phyloP scores from a whole-genome alignment of 2,797 vertebrate species.

The Danio albolineatus region DNA sequence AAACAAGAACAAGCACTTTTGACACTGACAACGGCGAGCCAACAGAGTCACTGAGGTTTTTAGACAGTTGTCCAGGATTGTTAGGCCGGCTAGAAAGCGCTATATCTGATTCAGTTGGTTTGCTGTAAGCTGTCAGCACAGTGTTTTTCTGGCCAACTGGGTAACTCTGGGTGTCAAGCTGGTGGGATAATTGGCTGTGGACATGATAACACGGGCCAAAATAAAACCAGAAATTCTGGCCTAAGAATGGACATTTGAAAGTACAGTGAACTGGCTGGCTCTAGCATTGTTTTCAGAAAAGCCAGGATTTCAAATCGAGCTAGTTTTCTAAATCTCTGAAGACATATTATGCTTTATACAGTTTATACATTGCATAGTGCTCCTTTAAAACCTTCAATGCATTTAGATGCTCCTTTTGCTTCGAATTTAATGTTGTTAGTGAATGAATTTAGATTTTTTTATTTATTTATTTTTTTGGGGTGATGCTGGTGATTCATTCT shows the following conservation, averaged over 20 bases:
- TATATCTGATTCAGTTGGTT: constrained; percentile 5
- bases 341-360: neutral
- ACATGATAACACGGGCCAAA: neutral
- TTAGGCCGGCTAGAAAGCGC: neutral
- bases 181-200: neutral
- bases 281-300: neutral
- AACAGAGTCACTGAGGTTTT: neutral
- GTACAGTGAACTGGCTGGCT: too few species aligned
- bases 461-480: too few species aligned
- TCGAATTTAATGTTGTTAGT: neutral
- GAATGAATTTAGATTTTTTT: too few species aligned
- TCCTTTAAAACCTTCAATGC: neutral
- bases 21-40: neutral
- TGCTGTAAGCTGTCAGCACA: neutral
- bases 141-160: neutral
- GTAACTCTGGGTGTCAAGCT: neutral
- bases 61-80: neutral
- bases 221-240: neutral
- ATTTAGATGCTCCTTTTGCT: neutral
- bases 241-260: neutral
- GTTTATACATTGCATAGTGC: neutral
- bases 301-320: neutral
- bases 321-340: neutral
- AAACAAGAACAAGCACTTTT: neutral
- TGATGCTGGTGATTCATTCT: neutral